Evolutionary conservation across 2,888 invertebrate genomes (phyloP), one percentile per base, ranked within the genome.

Genomic region (Ornithoptera alexandrae): DNA sequence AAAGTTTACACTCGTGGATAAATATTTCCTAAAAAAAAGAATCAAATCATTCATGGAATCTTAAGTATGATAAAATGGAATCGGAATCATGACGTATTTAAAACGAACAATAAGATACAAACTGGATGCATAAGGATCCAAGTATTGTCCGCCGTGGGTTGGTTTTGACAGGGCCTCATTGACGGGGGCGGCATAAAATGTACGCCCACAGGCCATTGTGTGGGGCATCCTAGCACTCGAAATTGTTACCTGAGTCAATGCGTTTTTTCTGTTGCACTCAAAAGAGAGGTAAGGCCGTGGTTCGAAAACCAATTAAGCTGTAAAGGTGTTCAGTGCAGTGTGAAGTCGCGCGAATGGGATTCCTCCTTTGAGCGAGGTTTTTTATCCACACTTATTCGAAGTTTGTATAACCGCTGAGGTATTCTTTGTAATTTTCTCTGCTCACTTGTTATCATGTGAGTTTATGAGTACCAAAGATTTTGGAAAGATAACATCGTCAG

Each of bases 261-360:
- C 72, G 75, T 79, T 78, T 73, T 69, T 69, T 71, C 67, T 72
- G 75, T 76, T 74, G 72, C 75, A 70, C 73, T 74, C 74, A 81
- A 82, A 85, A 77, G 78, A 62, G 62, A 76, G 68, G 65, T 64
- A 64, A 65, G 71, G 71, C 69, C 74, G 78, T 77, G 82, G 82
- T 85, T 86, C 83, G 81, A 84, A 87, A 86, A 84, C 83, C 85
- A 87, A 88, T 87, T 86, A 86, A 80, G 78, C 78, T 80, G 77
- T 83, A 81, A 85, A 86, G 79, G 82, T 83, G 81, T 79, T 79
- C 73, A 69, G 74, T 72, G 72, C 70, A 67, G 66, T 71, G 68
- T 68, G 68, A 63, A 68, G 58, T 62, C 58, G 68, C 53, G 64
- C 62, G 65, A 62, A 61, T 60, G 62, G 62, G 66, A 66, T 30